Percentiles rank a stretch among this genome's conserved stretches.
phyloP scores from a whole-genome alignment of 2,888 invertebrate genomes.

The Polyploca ridens region DNA sequence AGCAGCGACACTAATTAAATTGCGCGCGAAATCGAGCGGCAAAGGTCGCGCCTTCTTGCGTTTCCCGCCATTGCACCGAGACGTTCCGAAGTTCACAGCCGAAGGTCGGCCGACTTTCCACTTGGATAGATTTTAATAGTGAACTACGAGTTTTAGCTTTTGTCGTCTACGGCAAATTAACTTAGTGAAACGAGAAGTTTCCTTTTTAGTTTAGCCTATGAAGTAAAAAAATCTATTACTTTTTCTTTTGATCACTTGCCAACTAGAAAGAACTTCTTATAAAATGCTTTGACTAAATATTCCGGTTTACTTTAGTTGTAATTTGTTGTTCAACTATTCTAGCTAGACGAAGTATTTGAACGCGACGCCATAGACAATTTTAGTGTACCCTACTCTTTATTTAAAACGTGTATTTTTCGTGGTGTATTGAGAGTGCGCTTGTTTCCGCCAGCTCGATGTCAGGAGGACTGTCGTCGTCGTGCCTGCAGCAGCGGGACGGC shows the following conservation, averaged over 20 bases:
- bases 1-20: slow-evolving; percentile 79
- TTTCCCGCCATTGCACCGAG: slow-evolving; percentile 77
- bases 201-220: slow-evolving; percentile 52
- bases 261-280: not conserved
- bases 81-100: slow-evolving; percentile 62
- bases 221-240: slow-evolving; percentile 17
- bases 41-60: slow-evolving; percentile 78
- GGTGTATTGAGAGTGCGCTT: slow-evolving; percentile 32
- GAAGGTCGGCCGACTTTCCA: slow-evolving; percentile 74
- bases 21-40: slow-evolving; percentile 82
- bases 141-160: slow-evolving; percentile 75
- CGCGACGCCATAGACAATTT: too few species aligned
- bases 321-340: slow-evolving; percentile 7
- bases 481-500: slow-evolving; percentile 92
- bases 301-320: slow-evolving; percentile 22
- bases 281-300: not conserved
- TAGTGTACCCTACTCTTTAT: too few species aligned
- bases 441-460: slow-evolving; percentile 91
- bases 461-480: slow-evolving; percentile 92
- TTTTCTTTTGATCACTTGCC: not conserved
- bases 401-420: not conserved
- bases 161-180: slow-evolving; percentile 70
- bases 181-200: slow-evolving; percentile 67
- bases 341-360: too few species aligned
- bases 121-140: slow-evolving; percentile 82